A percentile compares a stretch with the other conserved stretches of the same genome.
Conservation (phyloP, 2,113 vertebrate genomes). For the Gnathochromis pfefferi region DNA sequence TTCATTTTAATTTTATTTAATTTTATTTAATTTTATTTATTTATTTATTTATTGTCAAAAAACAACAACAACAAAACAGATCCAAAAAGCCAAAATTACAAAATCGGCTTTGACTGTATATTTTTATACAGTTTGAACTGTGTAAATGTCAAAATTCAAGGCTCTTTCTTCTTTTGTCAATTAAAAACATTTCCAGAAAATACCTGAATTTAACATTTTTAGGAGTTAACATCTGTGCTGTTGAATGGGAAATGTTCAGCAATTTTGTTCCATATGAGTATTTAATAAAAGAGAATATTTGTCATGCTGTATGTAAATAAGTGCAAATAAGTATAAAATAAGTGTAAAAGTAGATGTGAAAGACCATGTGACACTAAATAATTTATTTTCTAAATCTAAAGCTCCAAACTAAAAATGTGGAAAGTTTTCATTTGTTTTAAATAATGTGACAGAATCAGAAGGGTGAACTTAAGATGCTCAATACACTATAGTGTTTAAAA, state of each 20-base stretch:
- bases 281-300: not conserved
- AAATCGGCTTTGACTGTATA: not conserved
- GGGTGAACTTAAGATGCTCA: not conserved
- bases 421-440: not conserved
- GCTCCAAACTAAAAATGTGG: not conserved
- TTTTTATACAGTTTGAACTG: not conserved
- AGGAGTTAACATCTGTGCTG: not conserved
- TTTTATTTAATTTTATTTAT: not conserved
- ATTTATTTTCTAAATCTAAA: not conserved
- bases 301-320: not conserved
- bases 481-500: not conserved
- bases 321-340: not conserved
- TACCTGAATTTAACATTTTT: not conserved
- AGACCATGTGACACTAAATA: not conserved
- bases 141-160: not conserved
- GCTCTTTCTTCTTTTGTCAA: not conserved
- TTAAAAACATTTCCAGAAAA: not conserved
- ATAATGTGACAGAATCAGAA: not conserved
- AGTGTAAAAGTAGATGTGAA: not conserved
- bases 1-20: not conserved
- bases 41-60: not conserved
- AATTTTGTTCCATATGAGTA: not conserved
- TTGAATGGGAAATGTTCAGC: not conserved
- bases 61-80: not conserved
- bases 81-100: not conserved